Evolutionary conservation across 2,113 vertebrate genomes (phyloP).

Genomic region (Xenopus borealis): DNA sequence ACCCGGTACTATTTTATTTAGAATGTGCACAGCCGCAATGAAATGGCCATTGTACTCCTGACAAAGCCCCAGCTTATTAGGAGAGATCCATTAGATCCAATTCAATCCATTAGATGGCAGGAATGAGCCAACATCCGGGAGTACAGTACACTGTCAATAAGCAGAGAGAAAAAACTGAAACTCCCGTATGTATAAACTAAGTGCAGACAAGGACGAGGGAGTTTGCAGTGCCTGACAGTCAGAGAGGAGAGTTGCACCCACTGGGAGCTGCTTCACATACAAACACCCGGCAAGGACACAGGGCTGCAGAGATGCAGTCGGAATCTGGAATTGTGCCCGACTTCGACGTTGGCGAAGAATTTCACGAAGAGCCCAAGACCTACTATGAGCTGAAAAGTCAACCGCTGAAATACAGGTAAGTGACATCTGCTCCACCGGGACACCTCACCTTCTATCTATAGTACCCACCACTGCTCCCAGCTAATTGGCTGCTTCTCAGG

Average conservation of each 20-base stretch:
- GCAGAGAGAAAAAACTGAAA: neutral
- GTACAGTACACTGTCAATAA: conserved; percentile 13
- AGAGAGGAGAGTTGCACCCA: conserved; percentile 31
- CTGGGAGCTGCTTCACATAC: conserved; percentile 28
- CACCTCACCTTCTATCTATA: neutral
- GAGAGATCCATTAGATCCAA: conserved; percentile 13
- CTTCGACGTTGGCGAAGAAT: conserved; percentile 90
- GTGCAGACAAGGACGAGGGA: conserved; percentile 37
- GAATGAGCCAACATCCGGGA: conserved; percentile 23
- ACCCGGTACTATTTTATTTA: neutral
- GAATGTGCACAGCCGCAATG: neutral
- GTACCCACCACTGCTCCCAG: no score
- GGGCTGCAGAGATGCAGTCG: conserved; percentile 74
- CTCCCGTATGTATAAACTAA: conserved; percentile 50
- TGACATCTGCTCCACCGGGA: conserved; percentile 39
- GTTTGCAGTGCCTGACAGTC: conserved; percentile 42
- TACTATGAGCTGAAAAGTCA: conserved; percentile 96
- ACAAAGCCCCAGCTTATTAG: neutral
- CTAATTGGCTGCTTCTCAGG: no score
- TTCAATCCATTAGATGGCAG: conserved; percentile 28
- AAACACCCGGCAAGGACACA: neutral
- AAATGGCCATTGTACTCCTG: neutral
- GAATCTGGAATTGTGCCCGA: conserved; percentile 93
- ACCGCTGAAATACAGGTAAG: conserved; percentile 88
- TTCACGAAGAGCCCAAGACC: conserved; percentile 91